Evolutionary conservation across 2,113 vertebrate species (phyloP).

Genomic region (Epinephelus lanceolatus): DNA sequence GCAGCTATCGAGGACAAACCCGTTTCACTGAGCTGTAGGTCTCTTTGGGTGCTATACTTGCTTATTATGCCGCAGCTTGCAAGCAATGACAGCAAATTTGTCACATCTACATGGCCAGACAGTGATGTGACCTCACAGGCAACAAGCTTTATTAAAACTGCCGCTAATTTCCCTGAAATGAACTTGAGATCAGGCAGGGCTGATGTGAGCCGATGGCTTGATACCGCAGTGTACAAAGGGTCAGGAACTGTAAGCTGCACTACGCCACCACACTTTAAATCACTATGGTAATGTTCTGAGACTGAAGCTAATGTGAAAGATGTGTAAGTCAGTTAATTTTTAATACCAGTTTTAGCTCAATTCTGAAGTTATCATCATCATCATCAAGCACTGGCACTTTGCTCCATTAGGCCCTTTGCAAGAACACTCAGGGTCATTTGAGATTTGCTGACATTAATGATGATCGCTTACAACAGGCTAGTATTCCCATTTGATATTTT

Average conservation of each 20-base stretch:
- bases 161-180: conserved; percentile 74
- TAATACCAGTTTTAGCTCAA: conserved; percentile 75
- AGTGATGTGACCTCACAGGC: conserved; percentile 68
- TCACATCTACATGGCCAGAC: conserved; percentile 62
- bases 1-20: neutral
- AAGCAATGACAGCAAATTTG: conserved; percentile 49
- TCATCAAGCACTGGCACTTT: conserved; percentile 74
- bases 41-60: conserved; percentile 9
- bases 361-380: conserved; percentile 75
- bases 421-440: conserved; percentile 70
- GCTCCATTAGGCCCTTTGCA: conserved; percentile 73
- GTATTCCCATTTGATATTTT: conserved; percentile 1
- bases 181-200: conserved; percentile 63
- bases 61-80: conserved; percentile 31
- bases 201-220: conserved; percentile 67
- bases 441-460: conserved; percentile 68
- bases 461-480: conserved; percentile 42
- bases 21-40: neutral
- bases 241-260: conserved; percentile 65
- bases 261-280: conserved; percentile 65
- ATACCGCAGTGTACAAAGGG: conserved; percentile 58
- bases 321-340: conserved; percentile 77
- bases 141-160: conserved; percentile 74
- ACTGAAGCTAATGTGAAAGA: conserved; percentile 77
- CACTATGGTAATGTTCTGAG: conserved; percentile 73